phyloP scores from a whole-genome alignment of 2,888 invertebrate species.

The Amphimallon solstitiale region DNA sequence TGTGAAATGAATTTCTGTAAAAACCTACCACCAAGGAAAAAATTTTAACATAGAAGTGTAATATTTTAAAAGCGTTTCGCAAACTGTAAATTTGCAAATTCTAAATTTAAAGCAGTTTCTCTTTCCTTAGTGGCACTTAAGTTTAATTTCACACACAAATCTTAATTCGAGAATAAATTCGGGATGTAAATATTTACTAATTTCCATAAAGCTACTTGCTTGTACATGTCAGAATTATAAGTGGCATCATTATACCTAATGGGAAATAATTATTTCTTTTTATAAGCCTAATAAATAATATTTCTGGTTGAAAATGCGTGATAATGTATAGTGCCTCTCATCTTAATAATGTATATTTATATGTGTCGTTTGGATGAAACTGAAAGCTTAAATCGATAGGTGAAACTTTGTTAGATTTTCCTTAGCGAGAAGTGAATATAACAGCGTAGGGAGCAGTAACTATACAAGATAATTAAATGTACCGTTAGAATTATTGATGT shows the following conservation, averaged over 20 bases:
- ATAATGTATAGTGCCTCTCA: conserved; percentile 12
- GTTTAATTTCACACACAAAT: conserved; percentile 33
- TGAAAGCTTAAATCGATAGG: conserved; percentile 16
- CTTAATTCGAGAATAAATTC: conserved; percentile 39
- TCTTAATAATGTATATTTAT: conserved; percentile 17
- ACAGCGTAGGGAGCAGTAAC: too few relatives aligned
- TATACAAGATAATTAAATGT: too few relatives aligned
- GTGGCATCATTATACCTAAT: conserved; percentile 39
- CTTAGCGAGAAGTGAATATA: too few relatives aligned
- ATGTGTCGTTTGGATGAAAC: conserved; percentile 1
- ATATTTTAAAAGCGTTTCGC: too few relatives aligned
- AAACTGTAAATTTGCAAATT: conserved; percentile 4
- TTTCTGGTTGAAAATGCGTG: conserved; percentile 22
- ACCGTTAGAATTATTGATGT: too few relatives aligned
- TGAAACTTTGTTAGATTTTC: neutral
- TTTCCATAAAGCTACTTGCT: conserved; percentile 41
- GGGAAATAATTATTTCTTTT: conserved; percentile 41
- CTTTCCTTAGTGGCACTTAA: conserved; percentile 13
- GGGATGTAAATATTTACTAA: conserved; percentile 41
- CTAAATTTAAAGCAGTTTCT: neutral
- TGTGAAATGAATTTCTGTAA: too few relatives aligned
- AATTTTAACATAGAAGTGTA: too few relatives aligned
- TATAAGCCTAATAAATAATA: conserved; percentile 40
- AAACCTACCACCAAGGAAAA: too few relatives aligned
- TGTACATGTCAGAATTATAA: conserved; percentile 37